These are phyloP conservation scores for Sceloporus tristichus DNA, from an alignment of 2,113 vertebrate genomes.

Conservation along the genomic window DNA sequence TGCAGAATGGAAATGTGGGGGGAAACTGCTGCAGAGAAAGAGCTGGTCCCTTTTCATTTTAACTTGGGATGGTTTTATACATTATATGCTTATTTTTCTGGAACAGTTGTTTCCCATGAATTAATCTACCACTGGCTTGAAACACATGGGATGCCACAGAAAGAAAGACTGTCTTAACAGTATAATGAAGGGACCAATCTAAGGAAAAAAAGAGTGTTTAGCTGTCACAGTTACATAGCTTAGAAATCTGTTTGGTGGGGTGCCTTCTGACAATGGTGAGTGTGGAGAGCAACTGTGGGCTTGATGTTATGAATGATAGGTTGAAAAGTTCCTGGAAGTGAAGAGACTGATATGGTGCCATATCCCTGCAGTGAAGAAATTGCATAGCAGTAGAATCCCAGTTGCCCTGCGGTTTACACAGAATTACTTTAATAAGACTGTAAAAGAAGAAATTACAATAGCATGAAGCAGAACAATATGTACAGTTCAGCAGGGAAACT, in stretches of 20 bases:
- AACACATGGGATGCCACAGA: neutral
- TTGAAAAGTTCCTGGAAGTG: neutral
- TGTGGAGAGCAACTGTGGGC: neutral
- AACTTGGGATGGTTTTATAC: neutral
- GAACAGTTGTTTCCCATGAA: neutral
- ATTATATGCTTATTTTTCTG: neutral
- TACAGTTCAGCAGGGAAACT: neutral
- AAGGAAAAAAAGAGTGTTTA: neutral
- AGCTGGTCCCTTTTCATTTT: neutral
- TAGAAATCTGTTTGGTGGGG: conserved; percentile 12
- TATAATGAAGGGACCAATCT: conserved; percentile 16
- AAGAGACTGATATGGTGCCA: neutral
- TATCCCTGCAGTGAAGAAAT: neutral
- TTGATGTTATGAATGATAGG: conserved; percentile 11
- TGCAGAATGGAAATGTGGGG: neutral
- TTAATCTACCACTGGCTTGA: neutral
- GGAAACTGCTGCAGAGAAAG: neutral
- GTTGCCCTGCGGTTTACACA: neutral
- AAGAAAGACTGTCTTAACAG: neutral
- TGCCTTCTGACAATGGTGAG: conserved; percentile 11
- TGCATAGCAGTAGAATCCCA: neutral
- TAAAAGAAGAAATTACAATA: conserved; percentile 4
- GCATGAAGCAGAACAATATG: neutral
- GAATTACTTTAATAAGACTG: conserved; percentile 19
- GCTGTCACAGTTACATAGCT: conserved; percentile 16